Evolutionary conservation across 2,888 invertebrate genomes (phyloP), one percentile per base, ranked within the genome.

Genomic region (Drosophila multiciliata): DNA sequence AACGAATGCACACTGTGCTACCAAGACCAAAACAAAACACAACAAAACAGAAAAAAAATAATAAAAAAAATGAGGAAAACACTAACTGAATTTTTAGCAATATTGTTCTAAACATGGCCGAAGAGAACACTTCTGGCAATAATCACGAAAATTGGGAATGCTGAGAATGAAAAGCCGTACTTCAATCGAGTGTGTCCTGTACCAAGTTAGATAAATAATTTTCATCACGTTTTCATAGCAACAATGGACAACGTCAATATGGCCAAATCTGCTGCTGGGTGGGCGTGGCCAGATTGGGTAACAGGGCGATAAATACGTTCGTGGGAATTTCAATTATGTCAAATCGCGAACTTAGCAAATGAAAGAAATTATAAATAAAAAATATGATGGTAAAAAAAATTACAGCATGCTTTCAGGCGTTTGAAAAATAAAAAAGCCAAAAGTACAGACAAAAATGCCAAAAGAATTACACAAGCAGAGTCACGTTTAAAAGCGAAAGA

Each of bases 141-240:
- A 29, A 17, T 12, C 12, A 17, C 11, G 17, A 49, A 17, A 29
- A 45, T 45, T 23, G 12, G 23, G 7, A 45, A 45, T 45, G 45
- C 45, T 6, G 26, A 0, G 9, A 17, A 49, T 29, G 26, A 15
- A 45, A 45, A 15, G 2, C 3, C 4, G 15, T 23, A 45, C 23
- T 45, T 26, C 9, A 49, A 26, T 49, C 26, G 1, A 49, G 26
- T 26, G 26, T 26, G 9, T 17, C 3, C 17, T 17, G 17, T 5
- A 3, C 9, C 1, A 1, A 17, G 49, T 26, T 29, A 3, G 75
- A 80, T 74, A 78, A 82, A 82, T 72, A 80, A 82, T 82, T 85
- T 80, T 36, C 75, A 65, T 75, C 76, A 77, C 82, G 78, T 78
- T 82, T 60, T 65, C 50, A 59, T 75, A 32, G 66, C 63, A 66